Evolutionary conservation across 2,888 invertebrate genomes (phyloP).

Genomic region (Mythimna vitellina): DNA sequence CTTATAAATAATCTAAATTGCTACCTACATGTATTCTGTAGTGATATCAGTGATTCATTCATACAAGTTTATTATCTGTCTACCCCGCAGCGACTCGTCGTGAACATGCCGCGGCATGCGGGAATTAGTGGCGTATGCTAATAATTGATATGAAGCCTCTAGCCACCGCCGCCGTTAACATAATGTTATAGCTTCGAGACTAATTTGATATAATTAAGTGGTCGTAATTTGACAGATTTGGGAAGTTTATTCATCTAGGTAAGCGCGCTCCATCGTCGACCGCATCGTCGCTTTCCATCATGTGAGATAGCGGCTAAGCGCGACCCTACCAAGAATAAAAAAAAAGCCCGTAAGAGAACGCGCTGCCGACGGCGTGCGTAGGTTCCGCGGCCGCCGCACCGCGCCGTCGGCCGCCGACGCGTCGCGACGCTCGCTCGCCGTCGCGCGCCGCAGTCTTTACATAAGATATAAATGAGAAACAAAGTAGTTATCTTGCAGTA

Average conservation of each 20-base stretch:
- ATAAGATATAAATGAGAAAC: neutral
- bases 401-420: neutral
- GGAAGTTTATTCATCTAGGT: conserved; percentile 35
- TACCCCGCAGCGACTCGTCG: conserved; percentile 58
- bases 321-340: too few species aligned
- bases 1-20: neutral
- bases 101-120: conserved; percentile 60
- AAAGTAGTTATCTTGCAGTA: neutral
- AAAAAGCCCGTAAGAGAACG: conserved; percentile 5
- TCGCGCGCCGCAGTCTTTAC: neutral
- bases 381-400: conserved; percentile 10
- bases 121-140: conserved; percentile 62
- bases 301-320: too few species aligned
- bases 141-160: conserved; percentile 49
- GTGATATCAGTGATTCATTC: conserved; percentile 23
- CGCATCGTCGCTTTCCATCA: too few species aligned
- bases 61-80: conserved; percentile 35
- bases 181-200: conserved; percentile 54
- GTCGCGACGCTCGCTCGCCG: neutral
- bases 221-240: conserved; percentile 44
- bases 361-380: neutral
- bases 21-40: neutral
- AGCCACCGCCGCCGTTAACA: conserved; percentile 39
- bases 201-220: conserved; percentile 26
- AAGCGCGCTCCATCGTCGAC: too few species aligned